Evolutionary conservation across 2,888 invertebrate genomes (phyloP).

Genomic region (Chironomus tentans): DNA sequence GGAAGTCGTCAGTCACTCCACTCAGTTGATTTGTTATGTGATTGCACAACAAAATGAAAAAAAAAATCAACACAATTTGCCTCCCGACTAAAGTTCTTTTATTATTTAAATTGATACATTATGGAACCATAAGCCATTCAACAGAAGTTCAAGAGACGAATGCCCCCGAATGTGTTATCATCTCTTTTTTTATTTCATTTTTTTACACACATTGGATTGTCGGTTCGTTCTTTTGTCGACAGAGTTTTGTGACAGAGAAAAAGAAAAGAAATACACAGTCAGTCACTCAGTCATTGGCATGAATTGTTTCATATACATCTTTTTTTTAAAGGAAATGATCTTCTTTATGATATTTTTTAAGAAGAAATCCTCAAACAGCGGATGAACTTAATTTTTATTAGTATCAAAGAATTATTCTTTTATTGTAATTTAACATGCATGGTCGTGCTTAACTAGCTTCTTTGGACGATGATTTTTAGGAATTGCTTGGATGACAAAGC

Average conservation of each 20-base stretch:
- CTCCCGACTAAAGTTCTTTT: slow-evolving; percentile 25
- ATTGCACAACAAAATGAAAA: slow-evolving; percentile 21
- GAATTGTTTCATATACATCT: too few species aligned
- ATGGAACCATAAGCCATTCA: slow-evolving; percentile 18
- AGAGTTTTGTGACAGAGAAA: background rate
- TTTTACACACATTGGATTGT: background rate
- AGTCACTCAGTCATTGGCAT: too few species aligned
- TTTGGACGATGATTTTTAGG: too few species aligned
- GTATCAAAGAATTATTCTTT: too few species aligned
- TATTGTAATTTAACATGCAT: too few species aligned
- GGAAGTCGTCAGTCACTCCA: slow-evolving; percentile 4
- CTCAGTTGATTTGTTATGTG: slow-evolving; percentile 23
- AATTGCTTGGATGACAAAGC: too few species aligned
- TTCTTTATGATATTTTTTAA: too few species aligned
- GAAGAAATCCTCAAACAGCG: too few species aligned
- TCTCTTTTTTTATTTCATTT: background rate
- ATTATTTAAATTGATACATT: slow-evolving; percentile 27
- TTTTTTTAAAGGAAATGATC: too few species aligned
- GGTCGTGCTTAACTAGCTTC: too few species aligned
- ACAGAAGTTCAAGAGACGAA: slow-evolving; percentile 23
- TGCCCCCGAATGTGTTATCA: slow-evolving; percentile 16
- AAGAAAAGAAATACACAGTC: background rate
- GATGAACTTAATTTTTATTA: too few species aligned
- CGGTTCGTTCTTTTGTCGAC: background rate
- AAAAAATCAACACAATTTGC: background rate